phyloP scores from a whole-genome alignment of 2,113 vertebrate species.

The Alosa alosa region DNA sequence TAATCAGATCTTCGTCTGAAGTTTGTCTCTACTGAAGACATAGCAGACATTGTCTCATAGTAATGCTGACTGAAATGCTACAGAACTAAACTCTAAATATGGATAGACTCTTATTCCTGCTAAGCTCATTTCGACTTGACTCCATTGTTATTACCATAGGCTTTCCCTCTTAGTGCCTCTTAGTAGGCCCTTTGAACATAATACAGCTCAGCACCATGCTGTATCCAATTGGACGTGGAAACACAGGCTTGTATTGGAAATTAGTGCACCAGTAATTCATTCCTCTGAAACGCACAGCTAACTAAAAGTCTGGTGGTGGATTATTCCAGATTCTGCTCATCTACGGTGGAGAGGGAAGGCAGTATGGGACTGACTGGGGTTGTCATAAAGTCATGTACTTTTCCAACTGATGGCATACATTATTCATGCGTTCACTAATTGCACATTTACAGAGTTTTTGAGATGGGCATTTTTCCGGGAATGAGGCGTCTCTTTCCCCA shows the following conservation, averaged over 20 bases:
- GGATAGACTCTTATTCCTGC: slow-evolving; percentile 38
- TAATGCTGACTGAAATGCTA: not conserved
- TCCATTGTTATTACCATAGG: slow-evolving; percentile 42
- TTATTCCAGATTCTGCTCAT: not conserved
- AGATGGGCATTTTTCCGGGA: not conserved
- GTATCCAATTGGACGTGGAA: slow-evolving; percentile 22
- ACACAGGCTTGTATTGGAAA: slow-evolving; percentile 24
- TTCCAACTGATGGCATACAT: slow-evolving; percentile 25
- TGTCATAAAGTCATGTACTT: not conserved
- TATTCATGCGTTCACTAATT: slow-evolving; percentile 21
- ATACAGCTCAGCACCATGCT: slow-evolving; percentile 38
- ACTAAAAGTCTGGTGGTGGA: not conserved
- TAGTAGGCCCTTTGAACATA: slow-evolving; percentile 44
- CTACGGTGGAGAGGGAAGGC: not conserved
- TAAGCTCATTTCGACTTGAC: slow-evolving; percentile 46
- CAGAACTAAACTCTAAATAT: slow-evolving; percentile 29
- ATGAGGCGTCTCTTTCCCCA: slow-evolving; percentile 11
- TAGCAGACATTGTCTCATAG: not conserved
- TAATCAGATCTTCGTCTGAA: not conserved
- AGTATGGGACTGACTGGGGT: not conserved
- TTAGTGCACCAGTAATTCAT: not conserved
- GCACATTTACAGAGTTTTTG: not conserved
- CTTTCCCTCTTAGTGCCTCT: slow-evolving; percentile 39
- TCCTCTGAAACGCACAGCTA: not conserved
- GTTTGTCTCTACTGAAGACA: not conserved